phyloP scores from a whole-genome alignment of 2,113 vertebrate species.

The Gallinago undulata region DNA sequence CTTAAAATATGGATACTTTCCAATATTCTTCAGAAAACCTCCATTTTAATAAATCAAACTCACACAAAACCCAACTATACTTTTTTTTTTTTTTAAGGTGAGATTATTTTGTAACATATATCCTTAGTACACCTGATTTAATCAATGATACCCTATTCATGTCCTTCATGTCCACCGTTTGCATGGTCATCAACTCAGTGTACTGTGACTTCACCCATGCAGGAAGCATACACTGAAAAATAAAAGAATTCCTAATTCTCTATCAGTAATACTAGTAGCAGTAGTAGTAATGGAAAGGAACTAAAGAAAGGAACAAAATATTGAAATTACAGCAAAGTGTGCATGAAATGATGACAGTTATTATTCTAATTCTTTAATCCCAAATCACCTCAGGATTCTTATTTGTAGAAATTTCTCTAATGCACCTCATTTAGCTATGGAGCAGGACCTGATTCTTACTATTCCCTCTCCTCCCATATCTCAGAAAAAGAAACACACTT shows the following conservation, averaged over 20 bases:
- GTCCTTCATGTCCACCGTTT: background rate
- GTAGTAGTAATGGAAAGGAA: background rate
- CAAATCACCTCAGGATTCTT: background rate
- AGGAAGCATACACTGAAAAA: background rate
- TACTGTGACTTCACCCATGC: background rate
- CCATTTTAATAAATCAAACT: background rate
- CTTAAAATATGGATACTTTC: background rate
- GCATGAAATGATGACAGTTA: background rate
- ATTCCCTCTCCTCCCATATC: background rate
- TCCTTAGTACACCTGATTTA: background rate
- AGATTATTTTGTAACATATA: background rate
- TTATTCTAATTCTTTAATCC: conserved; percentile 13
- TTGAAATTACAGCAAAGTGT: background rate
- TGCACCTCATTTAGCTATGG: background rate
- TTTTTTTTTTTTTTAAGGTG: background rate
- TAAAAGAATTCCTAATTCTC: background rate
- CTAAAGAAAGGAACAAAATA: background rate
- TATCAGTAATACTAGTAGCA: background rate
- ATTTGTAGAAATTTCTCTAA: background rate
- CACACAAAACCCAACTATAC: background rate
- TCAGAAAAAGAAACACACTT: background rate
- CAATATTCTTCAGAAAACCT: background rate
- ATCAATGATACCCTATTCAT: background rate
- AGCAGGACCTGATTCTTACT: background rate
- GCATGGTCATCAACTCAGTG: background rate